Conservation (phyloP, 2,888 invertebrate species). For the Polia nebulosa region DNA sequence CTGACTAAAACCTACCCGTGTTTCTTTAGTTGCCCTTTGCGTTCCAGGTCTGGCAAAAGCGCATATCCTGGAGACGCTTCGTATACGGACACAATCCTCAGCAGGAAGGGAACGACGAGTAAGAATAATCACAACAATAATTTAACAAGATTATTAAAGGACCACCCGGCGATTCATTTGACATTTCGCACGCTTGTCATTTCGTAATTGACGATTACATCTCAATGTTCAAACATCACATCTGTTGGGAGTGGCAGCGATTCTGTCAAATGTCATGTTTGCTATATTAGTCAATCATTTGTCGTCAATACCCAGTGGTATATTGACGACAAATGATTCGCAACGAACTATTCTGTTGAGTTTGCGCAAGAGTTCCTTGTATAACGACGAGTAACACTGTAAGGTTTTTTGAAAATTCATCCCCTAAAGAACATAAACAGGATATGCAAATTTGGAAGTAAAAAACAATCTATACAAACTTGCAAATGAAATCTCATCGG, state of each 20-base stretch:
- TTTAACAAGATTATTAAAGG: background rate
- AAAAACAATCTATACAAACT: too few species aligned
- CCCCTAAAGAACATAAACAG: too few species aligned
- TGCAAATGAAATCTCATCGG: too few species aligned
- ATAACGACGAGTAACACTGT: too few species aligned
- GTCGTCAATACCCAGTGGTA: constrained; percentile 9
- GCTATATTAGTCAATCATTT: constrained; percentile 33
- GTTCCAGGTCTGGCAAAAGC: too few species aligned
- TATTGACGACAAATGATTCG: too few species aligned
- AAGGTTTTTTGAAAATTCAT: too few species aligned
- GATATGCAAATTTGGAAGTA: too few species aligned
- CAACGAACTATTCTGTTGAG: too few species aligned
- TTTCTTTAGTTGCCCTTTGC: too few species aligned
- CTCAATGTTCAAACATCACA: constrained; percentile 37
- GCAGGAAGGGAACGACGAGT: background rate
- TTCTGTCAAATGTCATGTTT: constrained; percentile 47
- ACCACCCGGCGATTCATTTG: constrained; percentile 38
- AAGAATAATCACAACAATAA: background rate
- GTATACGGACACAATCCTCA: background rate
- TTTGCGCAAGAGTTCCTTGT: too few species aligned
- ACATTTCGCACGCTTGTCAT: constrained; percentile 51
- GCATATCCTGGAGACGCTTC: background rate
- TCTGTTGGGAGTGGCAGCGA: constrained; percentile 40
- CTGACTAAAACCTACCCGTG: too few species aligned
- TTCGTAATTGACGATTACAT: constrained; percentile 50